phyloP scores from a whole-genome alignment of 2,797 vertebrate genomes.

The Denticeps clupeoides region DNA sequence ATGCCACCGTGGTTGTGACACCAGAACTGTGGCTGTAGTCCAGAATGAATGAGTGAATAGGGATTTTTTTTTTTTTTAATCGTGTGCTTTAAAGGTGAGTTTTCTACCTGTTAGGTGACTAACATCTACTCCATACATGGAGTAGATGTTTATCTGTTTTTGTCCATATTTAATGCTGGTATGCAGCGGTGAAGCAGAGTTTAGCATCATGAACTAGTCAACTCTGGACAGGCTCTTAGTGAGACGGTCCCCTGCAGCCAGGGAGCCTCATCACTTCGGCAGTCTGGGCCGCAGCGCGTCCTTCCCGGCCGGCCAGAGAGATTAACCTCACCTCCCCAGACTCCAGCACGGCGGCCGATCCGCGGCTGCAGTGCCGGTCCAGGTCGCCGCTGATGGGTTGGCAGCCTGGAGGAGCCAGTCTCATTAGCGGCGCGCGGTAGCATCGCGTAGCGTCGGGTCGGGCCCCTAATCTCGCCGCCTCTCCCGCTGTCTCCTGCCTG shows the following conservation, averaged over 20 bases:
- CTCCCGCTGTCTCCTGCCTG: conserved; percentile 16
- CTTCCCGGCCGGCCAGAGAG: conserved; percentile 25
- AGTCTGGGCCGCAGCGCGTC: conserved; percentile 23
- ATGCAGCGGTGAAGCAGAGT: too few relatives aligned
- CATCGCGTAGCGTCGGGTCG: conserved; percentile 12
- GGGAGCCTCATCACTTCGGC: conserved; percentile 14
- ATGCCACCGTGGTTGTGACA: too few relatives aligned
- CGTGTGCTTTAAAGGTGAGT: too few relatives aligned
- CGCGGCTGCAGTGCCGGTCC: conserved; percentile 11
- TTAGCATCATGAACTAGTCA: too few relatives aligned
- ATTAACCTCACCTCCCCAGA: conserved; percentile 22
- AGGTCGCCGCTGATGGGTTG: conserved; percentile 33
- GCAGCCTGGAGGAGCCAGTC: conserved; percentile 29
- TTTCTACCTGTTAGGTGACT: too few relatives aligned
- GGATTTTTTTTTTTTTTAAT: too few relatives aligned
- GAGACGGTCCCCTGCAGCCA: conserved; percentile 22
- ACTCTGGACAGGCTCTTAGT: too few relatives aligned
- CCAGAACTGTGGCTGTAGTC: too few relatives aligned
- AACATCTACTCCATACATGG: too few relatives aligned
- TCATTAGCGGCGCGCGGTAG: conserved; percentile 34
- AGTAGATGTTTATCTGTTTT: too few relatives aligned
- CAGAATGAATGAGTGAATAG: too few relatives aligned
- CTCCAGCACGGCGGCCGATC: conserved; percentile 8
- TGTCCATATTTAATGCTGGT: too few relatives aligned
- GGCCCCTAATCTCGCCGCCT: background rate